Conservation (phyloP, 2,113 vertebrate genomes). For the Anoplopoma fimbria region DNA sequence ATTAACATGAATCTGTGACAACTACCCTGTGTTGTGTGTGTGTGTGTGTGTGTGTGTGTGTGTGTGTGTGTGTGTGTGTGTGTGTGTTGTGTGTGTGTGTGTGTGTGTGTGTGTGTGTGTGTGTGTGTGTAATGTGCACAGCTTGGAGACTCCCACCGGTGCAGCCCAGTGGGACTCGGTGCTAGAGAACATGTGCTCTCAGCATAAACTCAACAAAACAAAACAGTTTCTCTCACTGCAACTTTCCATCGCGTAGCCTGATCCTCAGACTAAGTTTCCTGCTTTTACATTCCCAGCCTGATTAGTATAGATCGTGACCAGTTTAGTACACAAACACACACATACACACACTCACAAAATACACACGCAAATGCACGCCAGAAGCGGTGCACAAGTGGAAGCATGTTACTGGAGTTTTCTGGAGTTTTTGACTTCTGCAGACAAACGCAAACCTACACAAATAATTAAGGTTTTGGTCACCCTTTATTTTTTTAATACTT, state of each 20-base stretch:
- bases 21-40: constrained; percentile 4
- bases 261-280: constrained; percentile 66
- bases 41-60: not conserved
- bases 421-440: not conserved
- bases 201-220: constrained; percentile 56
- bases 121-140: constrained; percentile 12
- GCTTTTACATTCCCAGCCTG: constrained; percentile 70
- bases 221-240: constrained; percentile 36
- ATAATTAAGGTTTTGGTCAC: not conserved
- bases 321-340: constrained; percentile 31
- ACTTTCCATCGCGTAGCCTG: constrained; percentile 64
- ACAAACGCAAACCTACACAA: not conserved
- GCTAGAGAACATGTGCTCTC: constrained; percentile 57
- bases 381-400: not conserved
- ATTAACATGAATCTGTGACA: not conserved
- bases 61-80: not conserved
- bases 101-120: not conserved
- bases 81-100: constrained; percentile 1
- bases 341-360: constrained; percentile 5
- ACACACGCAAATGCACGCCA: not conserved
- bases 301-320: constrained; percentile 73
- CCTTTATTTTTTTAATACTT: not conserved
- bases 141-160: constrained; percentile 29
- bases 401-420: not conserved
- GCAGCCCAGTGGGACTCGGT: constrained; percentile 37